Base-by-base conservation (phyloP, 2,797 vertebrate species). In the Mormyrops attenuatus region DNA sequence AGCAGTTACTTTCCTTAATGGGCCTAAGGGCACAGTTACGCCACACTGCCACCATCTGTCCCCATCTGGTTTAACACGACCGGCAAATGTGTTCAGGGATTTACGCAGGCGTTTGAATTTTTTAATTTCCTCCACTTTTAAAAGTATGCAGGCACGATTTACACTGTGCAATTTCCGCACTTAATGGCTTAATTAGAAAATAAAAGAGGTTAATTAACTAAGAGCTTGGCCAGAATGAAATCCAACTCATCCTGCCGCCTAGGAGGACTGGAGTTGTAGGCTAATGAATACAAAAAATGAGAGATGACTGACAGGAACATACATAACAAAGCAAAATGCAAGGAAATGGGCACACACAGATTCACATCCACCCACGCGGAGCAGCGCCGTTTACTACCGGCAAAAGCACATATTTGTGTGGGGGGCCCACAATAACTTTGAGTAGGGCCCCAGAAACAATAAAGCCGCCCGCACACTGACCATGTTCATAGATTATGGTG, bases 401-500 rank as follows among this genome's bases (percentile, higher is more conserved):
- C 55, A 60, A 60, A 60, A 22, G 55, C 20, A 22, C 6, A 60
- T 6, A 0, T 22, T 60, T 60, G n/a, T 60, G 1, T 60, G n/a
- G 55, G 20, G 17, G 1, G 0, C 53, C 53, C 11, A 17, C 55
- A 60, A 73, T 38, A 60, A 60, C 55, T 2, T n/a, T 60, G 5
- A 57, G 20, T n/a, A 1, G 57, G 26, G 30, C 11, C 66, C 30
- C 66, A 2, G 66, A 69, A 34, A 34, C 66, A 34, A 30, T 30
- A 8, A 34, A 38, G 30, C 60, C 22, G 2, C 7, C n/a, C 6
- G 8, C 15, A 5, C 7, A 69, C 93, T 92, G 90, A 97, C 98
- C 97, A 95, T 98, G 97, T 90, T 98, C 96, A 0, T 99, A 99
- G 92, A 99, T 98, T 69, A 99, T 98, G 85, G 98, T 98, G 89